phyloP scores from a whole-genome alignment of 2,797 vertebrate genomes.

The Zonotrichia albicollis region DNA sequence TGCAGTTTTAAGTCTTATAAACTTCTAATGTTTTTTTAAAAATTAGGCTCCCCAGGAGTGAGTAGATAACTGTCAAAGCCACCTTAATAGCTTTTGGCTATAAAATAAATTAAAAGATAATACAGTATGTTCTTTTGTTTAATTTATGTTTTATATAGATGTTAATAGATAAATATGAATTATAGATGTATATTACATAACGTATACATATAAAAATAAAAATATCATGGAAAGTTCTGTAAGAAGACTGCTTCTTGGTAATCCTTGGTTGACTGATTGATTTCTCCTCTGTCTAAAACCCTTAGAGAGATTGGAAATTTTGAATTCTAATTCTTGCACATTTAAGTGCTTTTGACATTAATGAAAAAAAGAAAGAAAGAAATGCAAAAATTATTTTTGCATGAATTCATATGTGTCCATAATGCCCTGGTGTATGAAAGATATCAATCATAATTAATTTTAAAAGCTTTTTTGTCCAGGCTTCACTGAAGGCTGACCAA shows the following conservation, averaged over 20 bases:
- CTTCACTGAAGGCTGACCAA: not conserved
- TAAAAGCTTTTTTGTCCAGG: not conserved
- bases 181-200: not conserved
- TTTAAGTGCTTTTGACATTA: slow-evolving; percentile 21
- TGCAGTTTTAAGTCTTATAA: not conserved
- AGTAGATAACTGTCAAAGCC: not conserved
- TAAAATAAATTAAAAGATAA: not conserved
- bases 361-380: slow-evolving; percentile 14
- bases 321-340: slow-evolving; percentile 19
- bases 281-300: slow-evolving; percentile 20
- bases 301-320: slow-evolving; percentile 11
- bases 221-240: not conserved
- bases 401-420: not conserved
- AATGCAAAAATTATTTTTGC: slow-evolving; percentile 24
- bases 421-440: not conserved
- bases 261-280: slow-evolving; percentile 8
- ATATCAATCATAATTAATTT: not conserved
- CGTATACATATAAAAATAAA: not conserved
- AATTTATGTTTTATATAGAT: not conserved
- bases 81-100: not conserved
- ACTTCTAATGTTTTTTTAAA: not conserved
- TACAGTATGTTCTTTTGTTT: not conserved
- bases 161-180: not conserved
- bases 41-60: not conserved
- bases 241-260: not conserved